These are phyloP conservation scores for Nomada lathburiana DNA, from an alignment of 2,888 invertebrate species.

Conservation along the genomic window DNA sequence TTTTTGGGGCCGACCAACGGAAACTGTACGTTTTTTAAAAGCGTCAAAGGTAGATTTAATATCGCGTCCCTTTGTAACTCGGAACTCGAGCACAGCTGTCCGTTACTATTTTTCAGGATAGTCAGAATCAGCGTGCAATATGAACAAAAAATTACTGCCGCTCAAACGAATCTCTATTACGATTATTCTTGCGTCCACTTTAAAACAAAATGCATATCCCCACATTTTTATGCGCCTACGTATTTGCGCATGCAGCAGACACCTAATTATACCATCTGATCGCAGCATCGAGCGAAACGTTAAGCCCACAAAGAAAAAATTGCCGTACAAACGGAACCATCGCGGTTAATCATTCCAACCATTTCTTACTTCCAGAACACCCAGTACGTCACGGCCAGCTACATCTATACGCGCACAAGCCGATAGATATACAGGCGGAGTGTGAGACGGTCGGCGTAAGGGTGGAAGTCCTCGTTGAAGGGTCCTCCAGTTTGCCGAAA, in stretches of 20 bases:
- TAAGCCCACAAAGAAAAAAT: neutral
- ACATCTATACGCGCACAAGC: slow-evolving; percentile 17
- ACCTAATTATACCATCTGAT: neutral
- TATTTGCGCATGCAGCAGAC: neutral
- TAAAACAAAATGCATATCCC: neutral
- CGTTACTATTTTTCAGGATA: slow-evolving; percentile 1
- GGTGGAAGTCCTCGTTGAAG: slow-evolving; percentile 71
- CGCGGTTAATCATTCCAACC: neutral
- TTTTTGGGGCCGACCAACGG: neutral
- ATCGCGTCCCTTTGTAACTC: slow-evolving; percentile 9
- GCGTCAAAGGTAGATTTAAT: slow-evolving; percentile 20
- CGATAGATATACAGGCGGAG: slow-evolving; percentile 47
- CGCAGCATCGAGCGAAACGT: neutral
- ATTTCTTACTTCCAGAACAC: slow-evolving; percentile 10
- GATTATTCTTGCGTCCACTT: neutral
- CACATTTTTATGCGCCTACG: neutral
- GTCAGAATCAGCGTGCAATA: neutral
- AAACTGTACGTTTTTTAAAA: neutral
- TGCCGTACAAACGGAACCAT: neutral
- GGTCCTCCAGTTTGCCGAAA: slow-evolving; percentile 72
- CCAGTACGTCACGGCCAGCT: slow-evolving; percentile 22
- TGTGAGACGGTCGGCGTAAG: slow-evolving; percentile 56
- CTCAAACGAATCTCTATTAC: neutral
- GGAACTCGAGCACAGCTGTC: neutral
- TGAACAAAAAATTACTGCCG: neutral